Evolutionary conservation across 2,888 invertebrate genomes (phyloP).

Genomic region (Baronia brevicornis): DNA sequence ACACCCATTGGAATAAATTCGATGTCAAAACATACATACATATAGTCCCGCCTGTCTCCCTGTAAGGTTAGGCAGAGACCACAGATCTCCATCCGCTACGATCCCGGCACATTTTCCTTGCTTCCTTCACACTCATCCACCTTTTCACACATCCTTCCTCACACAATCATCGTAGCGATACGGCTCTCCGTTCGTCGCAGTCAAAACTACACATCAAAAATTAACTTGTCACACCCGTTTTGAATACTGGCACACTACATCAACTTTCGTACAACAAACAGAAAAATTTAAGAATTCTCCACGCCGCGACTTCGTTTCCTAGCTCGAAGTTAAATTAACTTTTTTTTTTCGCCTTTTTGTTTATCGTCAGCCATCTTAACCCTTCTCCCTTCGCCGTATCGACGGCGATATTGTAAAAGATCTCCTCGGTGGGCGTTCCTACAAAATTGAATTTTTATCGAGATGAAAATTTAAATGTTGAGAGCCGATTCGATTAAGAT

Average conservation of each 20-base stretch:
- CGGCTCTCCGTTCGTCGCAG: no score
- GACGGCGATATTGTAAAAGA: slow-evolving; percentile 61
- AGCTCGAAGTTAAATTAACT: slow-evolving; percentile 68
- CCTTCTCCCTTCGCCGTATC: slow-evolving; percentile 55
- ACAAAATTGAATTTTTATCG: slow-evolving; percentile 73
- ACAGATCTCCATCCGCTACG: no score
- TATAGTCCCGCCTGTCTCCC: no score
- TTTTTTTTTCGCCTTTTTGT: slow-evolving; percentile 57
- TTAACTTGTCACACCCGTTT: slow-evolving; percentile 32
- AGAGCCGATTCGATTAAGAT: slow-evolving; percentile 21
- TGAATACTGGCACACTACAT: slow-evolving; percentile 25
- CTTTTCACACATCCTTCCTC: no score
- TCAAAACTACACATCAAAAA: no score
- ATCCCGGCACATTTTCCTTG: no score
- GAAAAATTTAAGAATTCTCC: slow-evolving; percentile 39
- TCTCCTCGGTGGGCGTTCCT: slow-evolving; percentile 47
- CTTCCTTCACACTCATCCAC: no score
- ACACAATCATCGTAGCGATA: no score
- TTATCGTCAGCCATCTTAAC: slow-evolving; percentile 68
- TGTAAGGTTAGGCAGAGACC: no score
- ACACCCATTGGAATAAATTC: no score
- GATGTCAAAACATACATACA: no score
- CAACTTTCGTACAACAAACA: slow-evolving; percentile 21
- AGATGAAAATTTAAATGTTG: slow-evolving; percentile 45
- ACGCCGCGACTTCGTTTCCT: slow-evolving; percentile 53